Base-by-base conservation (phyloP, 1,140 invertebrate genomes). In the Carposina sasakii region DNA sequence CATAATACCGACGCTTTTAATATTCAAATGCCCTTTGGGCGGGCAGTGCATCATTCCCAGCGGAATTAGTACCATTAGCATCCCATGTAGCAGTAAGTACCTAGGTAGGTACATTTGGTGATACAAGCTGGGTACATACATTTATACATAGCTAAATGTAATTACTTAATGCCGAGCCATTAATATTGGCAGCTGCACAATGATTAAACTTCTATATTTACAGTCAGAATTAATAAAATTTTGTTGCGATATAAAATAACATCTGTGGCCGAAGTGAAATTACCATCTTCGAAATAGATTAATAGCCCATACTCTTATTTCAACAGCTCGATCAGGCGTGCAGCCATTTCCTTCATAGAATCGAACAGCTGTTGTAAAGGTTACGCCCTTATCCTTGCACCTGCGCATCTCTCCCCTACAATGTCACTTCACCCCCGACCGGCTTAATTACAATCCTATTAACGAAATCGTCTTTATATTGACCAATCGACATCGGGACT, bases 1-100 rank as follows among this genome's bases (percentile, higher is more conserved):
- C 60, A 72, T 66, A 67, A 66, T 62, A 63, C 49, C 46, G 52
- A 39, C 42, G 48, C n/a, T 69, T 74, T 81, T 82, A 81, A 78
- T 82, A 82, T 81, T 82, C 73, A 77, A 77, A 81, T 72, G 57
- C 65, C 69, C 61, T 70, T 67, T 63, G 52, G 69, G 70, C 69
- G 51, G 65, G 57, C 63, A 54, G 51, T 61, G 65, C 61, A 67
- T 76, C n/a, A n/a, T n/a, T n/a, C 68, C 69, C 63, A 56, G 54
- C 49, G 66, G 70, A 54, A 73, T 68, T 68, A 72, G 69, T 57
- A 51, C 58, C 70, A 74, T 71, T 76, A 76, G 61, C 64, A 68
- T 63, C 67, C 66, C 62, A 44, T 24, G 39, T 46, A 41, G 39
- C 12, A 9, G 41, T 17, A 37, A 21, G 5, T 28, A 48, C 34